Base-by-base conservation (phyloP, 2,797 vertebrate species). In the Chiroxiphia lanceolata region DNA sequence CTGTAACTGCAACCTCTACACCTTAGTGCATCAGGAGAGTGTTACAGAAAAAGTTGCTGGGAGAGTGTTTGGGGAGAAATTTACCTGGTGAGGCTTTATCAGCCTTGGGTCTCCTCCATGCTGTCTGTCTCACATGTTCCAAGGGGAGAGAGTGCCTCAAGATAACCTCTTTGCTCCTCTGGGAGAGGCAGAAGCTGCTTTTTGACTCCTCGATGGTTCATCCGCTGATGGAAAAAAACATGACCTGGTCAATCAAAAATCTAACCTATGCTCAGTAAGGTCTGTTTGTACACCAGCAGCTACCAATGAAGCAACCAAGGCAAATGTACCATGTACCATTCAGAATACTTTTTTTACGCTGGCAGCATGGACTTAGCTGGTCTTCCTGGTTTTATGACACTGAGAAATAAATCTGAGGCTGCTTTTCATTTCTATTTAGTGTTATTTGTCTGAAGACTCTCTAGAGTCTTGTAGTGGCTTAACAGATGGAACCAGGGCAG, bases 401-500 rank as follows among this genome's bases (percentile, higher is more conserved):
- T 79, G 63, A 87, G 67, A 59, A 82, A 92, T 75, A 74, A 87
- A 76, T 6, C 33, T 56, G 70, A 93, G 47, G 11, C 63, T 67
- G 40, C 65, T 54, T 40, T 61, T 85, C 50, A 79, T 92, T 72
- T 92, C 42, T 61, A 19, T 90, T 69, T 91, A 56, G 67, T 76
- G 44, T 38, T 79, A 76, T 79, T 72, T 89, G 20, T 69, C 40
- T 44, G 59, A 89, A 92, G 70, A 56, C 38, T 78, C 59, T 90
- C 50, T 82, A 69, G 85, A 90, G 65, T 45, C 74, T 77, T 74
- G 45, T 53, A 94, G 51, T 59, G 57, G 27, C 53, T 94, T 96
- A 94, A 76, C 93, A 94, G 91, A 92, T 92, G 93, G 93, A 95
- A 63, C 36, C 38, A 76, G 83, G 40, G 80, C 86, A 95, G 54